Conservation (phyloP, 2,888 invertebrate genomes). For the Cosmia trapezina region DNA sequence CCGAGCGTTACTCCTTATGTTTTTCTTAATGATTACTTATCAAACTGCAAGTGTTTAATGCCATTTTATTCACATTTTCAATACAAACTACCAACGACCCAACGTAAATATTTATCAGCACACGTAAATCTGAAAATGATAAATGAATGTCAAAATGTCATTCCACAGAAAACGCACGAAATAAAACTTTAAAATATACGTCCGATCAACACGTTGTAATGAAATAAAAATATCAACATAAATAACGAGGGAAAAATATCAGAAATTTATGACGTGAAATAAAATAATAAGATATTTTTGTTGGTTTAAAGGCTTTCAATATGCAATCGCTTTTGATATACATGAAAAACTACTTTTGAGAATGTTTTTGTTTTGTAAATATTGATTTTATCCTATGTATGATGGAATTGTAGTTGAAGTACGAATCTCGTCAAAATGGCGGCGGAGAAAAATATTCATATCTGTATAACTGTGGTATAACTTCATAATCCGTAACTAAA, state of each 20-base stretch:
- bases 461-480: too few species aligned
- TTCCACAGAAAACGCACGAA: conserved; percentile 27
- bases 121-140: conserved; percentile 41
- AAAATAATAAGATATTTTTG: conserved; percentile 26
- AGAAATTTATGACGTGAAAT: conserved; percentile 33
- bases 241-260: conserved; percentile 20
- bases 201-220: conserved; percentile 35
- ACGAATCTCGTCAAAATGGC: too few species aligned
- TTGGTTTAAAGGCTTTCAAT: conserved; percentile 21
- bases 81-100: conserved; percentile 14
- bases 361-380: not conserved
- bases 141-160: conserved; percentile 31
- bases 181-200: conserved; percentile 46
- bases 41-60: conserved; percentile 2
- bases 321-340: not conserved
- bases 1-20: too few species aligned
- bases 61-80: conserved; percentile 15
- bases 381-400: not conserved
- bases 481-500: too few species aligned
- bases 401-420: not conserved
- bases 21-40: not conserved
- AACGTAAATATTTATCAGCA: conserved; percentile 41
- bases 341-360: conserved; percentile 27
- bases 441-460: too few species aligned
- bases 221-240: conserved; percentile 44